Evolutionary conservation across 2,888 invertebrate genomes (phyloP).

Genomic region (Calephelis perditalis): DNA sequence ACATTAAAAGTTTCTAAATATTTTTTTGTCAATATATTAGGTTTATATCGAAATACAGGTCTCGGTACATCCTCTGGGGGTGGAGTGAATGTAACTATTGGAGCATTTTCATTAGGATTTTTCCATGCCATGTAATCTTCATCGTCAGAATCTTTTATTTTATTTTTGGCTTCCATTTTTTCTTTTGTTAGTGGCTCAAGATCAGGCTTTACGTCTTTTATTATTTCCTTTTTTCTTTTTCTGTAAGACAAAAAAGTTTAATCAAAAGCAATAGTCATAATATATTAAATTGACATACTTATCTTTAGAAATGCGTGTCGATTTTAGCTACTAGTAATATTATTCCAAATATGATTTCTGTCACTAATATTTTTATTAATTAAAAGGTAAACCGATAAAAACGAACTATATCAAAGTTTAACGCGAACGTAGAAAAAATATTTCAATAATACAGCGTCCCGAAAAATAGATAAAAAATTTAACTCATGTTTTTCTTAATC

Average conservation of each 20-base stretch:
- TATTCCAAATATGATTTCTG: not conserved
- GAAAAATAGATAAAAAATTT: too few species aligned
- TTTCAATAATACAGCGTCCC: too few species aligned
- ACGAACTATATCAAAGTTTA: not conserved
- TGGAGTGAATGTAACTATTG: conserved; percentile 67
- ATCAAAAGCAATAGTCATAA: not conserved
- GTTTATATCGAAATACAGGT: conserved; percentile 51
- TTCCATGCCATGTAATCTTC: conserved; percentile 73
- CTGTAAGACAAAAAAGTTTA: conserved; percentile 40
- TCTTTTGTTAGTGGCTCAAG: conserved; percentile 47
- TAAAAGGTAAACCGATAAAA: not conserved
- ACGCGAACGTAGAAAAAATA: not conserved
- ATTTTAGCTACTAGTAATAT: not conserved
- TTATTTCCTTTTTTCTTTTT: conserved; percentile 63
- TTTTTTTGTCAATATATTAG: conserved; percentile 62
- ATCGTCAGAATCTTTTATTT: conserved; percentile 69
- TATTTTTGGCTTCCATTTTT: conserved; percentile 51
- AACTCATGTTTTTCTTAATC: too few species aligned
- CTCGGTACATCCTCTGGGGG: conserved; percentile 57
- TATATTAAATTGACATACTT: conserved; percentile 19
- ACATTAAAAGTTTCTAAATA: conserved; percentile 66
- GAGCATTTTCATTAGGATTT: conserved; percentile 55
- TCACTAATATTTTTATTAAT: not conserved
- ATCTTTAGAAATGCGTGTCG: conserved; percentile 17
- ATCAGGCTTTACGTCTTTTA: conserved; percentile 52